A percentile compares a stretch with the other conserved stretches of the same genome.
phyloP scores from a whole-genome alignment of 2,888 invertebrate species.

The Dynastes maya region DNA sequence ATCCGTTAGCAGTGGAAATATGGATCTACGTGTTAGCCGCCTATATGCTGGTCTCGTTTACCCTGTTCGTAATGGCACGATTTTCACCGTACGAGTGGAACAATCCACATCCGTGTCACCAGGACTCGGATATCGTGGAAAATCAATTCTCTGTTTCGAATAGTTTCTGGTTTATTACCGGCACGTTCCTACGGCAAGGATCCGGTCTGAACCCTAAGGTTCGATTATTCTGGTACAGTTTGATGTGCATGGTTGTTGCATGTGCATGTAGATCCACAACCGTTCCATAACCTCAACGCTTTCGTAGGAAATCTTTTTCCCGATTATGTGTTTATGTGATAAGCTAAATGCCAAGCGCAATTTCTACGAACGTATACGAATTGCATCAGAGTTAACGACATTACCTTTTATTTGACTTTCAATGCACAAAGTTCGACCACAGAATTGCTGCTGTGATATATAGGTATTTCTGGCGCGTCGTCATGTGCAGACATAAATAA shows the following conservation, averaged over 20 bases:
- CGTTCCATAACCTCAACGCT: slow-evolving; percentile 25
- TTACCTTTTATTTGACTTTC: background rate
- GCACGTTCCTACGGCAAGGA: slow-evolving; percentile 90
- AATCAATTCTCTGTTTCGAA: slow-evolving; percentile 93
- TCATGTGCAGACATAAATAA: no score
- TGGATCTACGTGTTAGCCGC: slow-evolving; percentile 89
- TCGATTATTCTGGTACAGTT: slow-evolving; percentile 57
- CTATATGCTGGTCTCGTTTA: slow-evolving; percentile 84
- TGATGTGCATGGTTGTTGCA: slow-evolving; percentile 48
- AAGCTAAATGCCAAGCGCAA: slow-evolving; percentile 5
- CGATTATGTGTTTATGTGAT: background rate
- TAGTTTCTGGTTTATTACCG: slow-evolving; percentile 92
- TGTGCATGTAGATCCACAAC: slow-evolving; percentile 23
- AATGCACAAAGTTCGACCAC: slow-evolving; percentile 1
- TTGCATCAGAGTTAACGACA: slow-evolving; percentile 3
- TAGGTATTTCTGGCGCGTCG: no score
- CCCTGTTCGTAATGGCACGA: slow-evolving; percentile 86
- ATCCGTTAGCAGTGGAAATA: slow-evolving; percentile 88
- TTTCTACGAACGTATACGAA: background rate
- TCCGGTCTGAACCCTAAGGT: slow-evolving; percentile 89
- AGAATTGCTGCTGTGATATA: no score
- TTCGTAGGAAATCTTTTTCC: background rate
- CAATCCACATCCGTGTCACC: slow-evolving; percentile 81
- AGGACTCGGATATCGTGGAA: slow-evolving; percentile 76
- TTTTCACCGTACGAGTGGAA: slow-evolving; percentile 89